Base-by-base conservation (phyloP, 2,113 vertebrate genomes). In the Cinclus mexicanus region DNA sequence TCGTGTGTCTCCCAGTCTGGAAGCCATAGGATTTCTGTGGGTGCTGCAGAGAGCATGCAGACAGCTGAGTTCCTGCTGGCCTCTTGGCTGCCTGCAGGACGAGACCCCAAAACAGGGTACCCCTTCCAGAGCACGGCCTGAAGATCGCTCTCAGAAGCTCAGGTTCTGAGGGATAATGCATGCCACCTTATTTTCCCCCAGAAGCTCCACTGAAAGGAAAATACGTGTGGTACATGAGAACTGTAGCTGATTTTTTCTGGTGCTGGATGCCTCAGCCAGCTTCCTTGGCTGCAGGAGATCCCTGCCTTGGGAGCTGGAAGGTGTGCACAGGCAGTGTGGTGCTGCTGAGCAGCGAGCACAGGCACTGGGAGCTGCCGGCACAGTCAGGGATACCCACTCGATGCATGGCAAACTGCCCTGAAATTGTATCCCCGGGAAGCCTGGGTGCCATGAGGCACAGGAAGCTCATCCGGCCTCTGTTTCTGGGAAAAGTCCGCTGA, bases 351-450 rank as follows among this genome's bases (percentile, higher is more conserved):
- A 1, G 37, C 12, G 39, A 82, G 12, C 1, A 2, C 31, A 47
- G 35, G 29, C 35, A 29, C 35, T 44, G 75, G 65, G 14, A 76
- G 22, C 50, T 80, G 31, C 63, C 70, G 83, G n/a, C 31, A 19
- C 1, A 2, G 31, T 22, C 2, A 11, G 39, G 59, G 15, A 28
- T 41, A 49, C 46, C 31, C 29, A 18, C 44, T 47, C 0, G 0
- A 25, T 5, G 5, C 31, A 7, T 11, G 61, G 28, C 26, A 83
- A 63, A 42, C 25, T 65, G 50, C 21, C 35, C 46, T 39, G 60
- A 35, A 46, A 33, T 5, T 2, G 1, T 47, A 41, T 19, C 5
- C 1, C 1, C 50, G 70, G 76, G 37, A 70, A 89, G 39, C 33
- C 24, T 24, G 3, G 41, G 19, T 5, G 10, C 10, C 13, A 6